These are phyloP conservation scores for Mus minutoides DNA, from an alignment of 2,797 vertebrate species.

Conservation along the genomic window DNA sequence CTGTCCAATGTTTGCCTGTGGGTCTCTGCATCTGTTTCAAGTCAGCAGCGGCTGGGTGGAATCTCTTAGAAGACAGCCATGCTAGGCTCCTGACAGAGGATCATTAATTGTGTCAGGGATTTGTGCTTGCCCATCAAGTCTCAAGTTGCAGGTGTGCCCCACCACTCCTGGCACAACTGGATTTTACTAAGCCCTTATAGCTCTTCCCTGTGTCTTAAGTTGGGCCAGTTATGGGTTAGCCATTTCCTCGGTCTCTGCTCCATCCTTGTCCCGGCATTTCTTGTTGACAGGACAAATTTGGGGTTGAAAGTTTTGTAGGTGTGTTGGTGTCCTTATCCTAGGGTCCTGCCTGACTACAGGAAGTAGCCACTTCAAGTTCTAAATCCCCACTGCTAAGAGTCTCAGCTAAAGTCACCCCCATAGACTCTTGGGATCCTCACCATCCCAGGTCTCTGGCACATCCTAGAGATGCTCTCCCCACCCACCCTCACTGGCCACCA, in stretches of 20 bases:
- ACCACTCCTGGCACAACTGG: too few relatives aligned
- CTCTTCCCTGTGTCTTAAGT: too few relatives aligned
- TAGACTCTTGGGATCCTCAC: too few relatives aligned
- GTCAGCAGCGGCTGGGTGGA: not conserved
- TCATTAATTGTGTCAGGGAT: too few relatives aligned
- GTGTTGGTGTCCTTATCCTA: not conserved
- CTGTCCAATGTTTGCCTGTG: not conserved
- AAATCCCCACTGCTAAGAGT: not conserved
- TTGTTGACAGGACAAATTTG: not conserved
- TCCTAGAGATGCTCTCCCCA: not conserved
- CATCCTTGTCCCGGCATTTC: not conserved
- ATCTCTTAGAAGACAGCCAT: not conserved
- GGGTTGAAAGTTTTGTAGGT: not conserved
- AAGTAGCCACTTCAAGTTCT: not conserved
- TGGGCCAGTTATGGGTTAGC: not conserved
- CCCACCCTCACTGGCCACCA: not conserved
- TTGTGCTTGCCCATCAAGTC: not conserved
- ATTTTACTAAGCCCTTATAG: too few relatives aligned
- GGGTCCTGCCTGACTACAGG: too few relatives aligned
- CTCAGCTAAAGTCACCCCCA: not conserved
- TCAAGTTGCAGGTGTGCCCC: not conserved
- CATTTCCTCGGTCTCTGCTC: not conserved
- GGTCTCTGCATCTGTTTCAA: not conserved
- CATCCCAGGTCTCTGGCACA: not conserved
- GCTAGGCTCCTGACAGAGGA: not conserved